A percentile compares a stretch with the other conserved stretches of the same genome.
These are phyloP conservation scores for Achroia grisella DNA, from an alignment of 1,140 invertebrate species.

Conservation along the genomic window DNA sequence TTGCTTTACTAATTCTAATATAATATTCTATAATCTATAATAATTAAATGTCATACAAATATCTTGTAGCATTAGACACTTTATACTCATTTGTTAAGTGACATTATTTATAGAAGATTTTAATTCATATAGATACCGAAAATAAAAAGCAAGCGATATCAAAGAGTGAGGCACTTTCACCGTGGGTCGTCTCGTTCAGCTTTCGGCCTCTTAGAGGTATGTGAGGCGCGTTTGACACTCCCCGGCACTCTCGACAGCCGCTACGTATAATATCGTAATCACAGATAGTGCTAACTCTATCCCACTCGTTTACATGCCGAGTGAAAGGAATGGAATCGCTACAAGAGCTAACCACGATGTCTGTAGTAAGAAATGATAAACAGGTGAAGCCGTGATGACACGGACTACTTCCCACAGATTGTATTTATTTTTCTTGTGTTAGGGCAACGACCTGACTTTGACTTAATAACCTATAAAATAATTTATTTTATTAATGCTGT, in stretches of 20 bases:
- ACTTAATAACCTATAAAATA: slow-evolving; percentile 35
- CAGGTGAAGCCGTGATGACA: slow-evolving; percentile 13
- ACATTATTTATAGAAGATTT: slow-evolving; percentile 6
- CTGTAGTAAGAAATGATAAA: slow-evolving; percentile 11
- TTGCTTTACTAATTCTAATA: too few relatives aligned
- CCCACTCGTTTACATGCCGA: slow-evolving; percentile 26
- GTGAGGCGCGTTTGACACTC: slow-evolving; percentile 26
- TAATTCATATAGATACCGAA: slow-evolving; percentile 9
- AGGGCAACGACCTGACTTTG: slow-evolving; percentile 52
- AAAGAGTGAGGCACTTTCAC: slow-evolving; percentile 59
- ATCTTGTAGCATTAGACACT: too few relatives aligned
- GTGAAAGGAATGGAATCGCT: slow-evolving; percentile 35
- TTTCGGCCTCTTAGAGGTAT: slow-evolving; percentile 40
- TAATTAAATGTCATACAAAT: too few relatives aligned
- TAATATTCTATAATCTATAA: too few relatives aligned
- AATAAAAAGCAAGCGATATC: slow-evolving; percentile 27
- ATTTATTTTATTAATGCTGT: too few relatives aligned
- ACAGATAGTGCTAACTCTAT: slow-evolving; percentile 16
- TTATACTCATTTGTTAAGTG: slow-evolving; percentile 1
- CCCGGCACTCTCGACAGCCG: slow-evolving; percentile 27
- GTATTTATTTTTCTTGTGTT: slow-evolving; percentile 45
- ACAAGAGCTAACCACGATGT: not conserved
- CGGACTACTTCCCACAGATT: slow-evolving; percentile 60
- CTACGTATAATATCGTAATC: slow-evolving; percentile 17
- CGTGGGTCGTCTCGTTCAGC: slow-evolving; percentile 47